Conservation (phyloP, 2,888 invertebrate genomes). For the Theretra japonica region DNA sequence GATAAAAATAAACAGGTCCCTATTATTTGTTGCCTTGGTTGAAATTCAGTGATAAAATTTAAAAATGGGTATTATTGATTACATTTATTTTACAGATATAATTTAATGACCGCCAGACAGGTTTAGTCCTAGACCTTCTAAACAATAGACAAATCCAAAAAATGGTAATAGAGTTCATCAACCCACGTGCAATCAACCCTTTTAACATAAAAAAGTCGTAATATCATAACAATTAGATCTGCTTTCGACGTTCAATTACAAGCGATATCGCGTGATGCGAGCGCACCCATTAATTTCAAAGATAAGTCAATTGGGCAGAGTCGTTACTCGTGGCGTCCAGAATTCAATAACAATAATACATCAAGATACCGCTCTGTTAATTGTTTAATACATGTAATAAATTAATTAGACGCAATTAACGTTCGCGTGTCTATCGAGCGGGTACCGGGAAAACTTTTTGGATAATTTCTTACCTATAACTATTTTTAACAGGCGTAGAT, state of each 20-base stretch:
- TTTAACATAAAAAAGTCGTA: slow-evolving; percentile 30
- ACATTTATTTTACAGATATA: too few relatives aligned
- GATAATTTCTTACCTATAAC: slow-evolving; percentile 33
- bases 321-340: slow-evolving; percentile 62
- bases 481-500: slow-evolving; percentile 30
- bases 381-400: slow-evolving; percentile 84
- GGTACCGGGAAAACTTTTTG: slow-evolving; percentile 28
- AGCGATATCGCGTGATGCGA: slow-evolving; percentile 72
- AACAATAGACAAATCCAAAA: not conserved
- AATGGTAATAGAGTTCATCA: slow-evolving; percentile 1
- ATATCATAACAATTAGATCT: slow-evolving; percentile 56
- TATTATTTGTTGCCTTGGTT: too few relatives aligned
- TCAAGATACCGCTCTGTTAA: slow-evolving; percentile 78
- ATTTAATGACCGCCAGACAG: not conserved
- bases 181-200: slow-evolving; percentile 28
- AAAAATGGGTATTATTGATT: too few relatives aligned
- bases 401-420: slow-evolving; percentile 82
- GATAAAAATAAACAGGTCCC: too few relatives aligned
- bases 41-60: too few relatives aligned
- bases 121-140: not conserved
- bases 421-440: slow-evolving; percentile 69
- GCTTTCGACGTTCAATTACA: slow-evolving; percentile 69
- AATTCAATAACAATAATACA: slow-evolving; percentile 80
- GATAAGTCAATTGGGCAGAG: slow-evolving; percentile 81
- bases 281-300: slow-evolving; percentile 75